Evolutionary conservation across 1,140 invertebrate genomes (phyloP), one percentile per base, ranked within the genome.

Genomic region (Drosophila watanabei): DNA sequence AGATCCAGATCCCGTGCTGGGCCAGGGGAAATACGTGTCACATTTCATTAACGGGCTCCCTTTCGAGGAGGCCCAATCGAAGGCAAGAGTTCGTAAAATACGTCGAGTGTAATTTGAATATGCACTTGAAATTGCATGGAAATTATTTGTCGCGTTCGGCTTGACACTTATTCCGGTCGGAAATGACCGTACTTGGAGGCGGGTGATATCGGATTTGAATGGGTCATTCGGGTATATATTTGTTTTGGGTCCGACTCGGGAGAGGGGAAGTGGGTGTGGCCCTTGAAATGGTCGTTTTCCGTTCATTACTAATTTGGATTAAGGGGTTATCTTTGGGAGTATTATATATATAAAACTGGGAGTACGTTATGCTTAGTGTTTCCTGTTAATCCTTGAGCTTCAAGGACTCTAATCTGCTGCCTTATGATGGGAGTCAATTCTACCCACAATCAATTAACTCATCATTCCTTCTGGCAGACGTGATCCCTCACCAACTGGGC

Each of bases 71-170:
- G 56, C 65, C 78, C 82, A 80, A 60, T 88, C 72, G 59, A 68
- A 80, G 80, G 61, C 77, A 80, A 71, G 63, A 71, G 68, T 71
- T 69, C 49, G 76, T 88, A 83, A 77, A 83, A 77, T 77, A 72
- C 70, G 77, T 80, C 56, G 69, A 68, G 77, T 81, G 85, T 88
- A 88, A 88, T 89, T 88, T 89, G 85, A 88, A 89, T 89, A 88
- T 90, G 86, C 78, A 88, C 85, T 88, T 88, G 65, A 88, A 89
- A 90, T 90, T 79, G 86, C 85, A 89, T 85, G 73, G 65, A 89
- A 89, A 89, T 89, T 89, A 89, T 82, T 79, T 85, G 75, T 89
- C 70, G 82, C 65, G 33, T 79, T 77, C 75, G 81, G 66, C 77
- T 56, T 72, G 59, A 76, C 65, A 85, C 83, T 75, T 87, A 87